Base-by-base conservation (phyloP, 2,888 invertebrate species). In the Rapana venosa region DNA sequence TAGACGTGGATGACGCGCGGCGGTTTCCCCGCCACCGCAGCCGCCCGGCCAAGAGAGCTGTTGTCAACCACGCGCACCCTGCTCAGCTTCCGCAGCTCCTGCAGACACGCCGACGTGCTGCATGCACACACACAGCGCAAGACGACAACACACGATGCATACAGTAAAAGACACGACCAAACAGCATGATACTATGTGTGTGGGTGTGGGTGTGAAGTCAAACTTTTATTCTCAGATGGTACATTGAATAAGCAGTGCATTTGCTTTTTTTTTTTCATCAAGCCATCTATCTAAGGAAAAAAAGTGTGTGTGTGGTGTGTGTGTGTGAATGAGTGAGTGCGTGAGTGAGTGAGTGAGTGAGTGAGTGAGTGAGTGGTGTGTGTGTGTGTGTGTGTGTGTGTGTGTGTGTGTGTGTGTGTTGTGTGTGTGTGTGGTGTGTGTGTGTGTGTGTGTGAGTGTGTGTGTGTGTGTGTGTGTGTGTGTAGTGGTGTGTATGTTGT, bases 41-140 rank as follows among this genome's bases (percentile, higher is more conserved):
- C 99, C 95, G 98, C 97, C 96, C 98, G 98, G 70, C 99, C 99
- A 91, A 99, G 97, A 93, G 98, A 98, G 90, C 99, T 99, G 96
- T 99, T 99, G 96, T 99, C 99, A 4, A 99, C 99, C 13, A 99
- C 98, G 94, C 98, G 97, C 30, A 99, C 96, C 87, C 98, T 97
- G 0, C 98, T 97, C 92, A 98, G 87, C 91, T 96, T 95, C 81
- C 93, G 92, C 0, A 96, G 93, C 87, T 96, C 94, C 35, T 93
- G 90, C 20, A 94, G 90, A 61, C 90, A 91, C 15, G 91, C 32
- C 70, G 94, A 94, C 70, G 95, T 95, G 90, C 96, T 96, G 93
- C 36, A 79, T 20, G 36, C 17, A 5, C 22, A n/a, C 8, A 11
- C 26, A 22, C 26, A 17, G 11, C 74, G 17, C 15, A 1, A 74